Base-by-base conservation (phyloP, 92 coral and sea anemone genomes). In the Palythoa heliodiscus region DNA sequence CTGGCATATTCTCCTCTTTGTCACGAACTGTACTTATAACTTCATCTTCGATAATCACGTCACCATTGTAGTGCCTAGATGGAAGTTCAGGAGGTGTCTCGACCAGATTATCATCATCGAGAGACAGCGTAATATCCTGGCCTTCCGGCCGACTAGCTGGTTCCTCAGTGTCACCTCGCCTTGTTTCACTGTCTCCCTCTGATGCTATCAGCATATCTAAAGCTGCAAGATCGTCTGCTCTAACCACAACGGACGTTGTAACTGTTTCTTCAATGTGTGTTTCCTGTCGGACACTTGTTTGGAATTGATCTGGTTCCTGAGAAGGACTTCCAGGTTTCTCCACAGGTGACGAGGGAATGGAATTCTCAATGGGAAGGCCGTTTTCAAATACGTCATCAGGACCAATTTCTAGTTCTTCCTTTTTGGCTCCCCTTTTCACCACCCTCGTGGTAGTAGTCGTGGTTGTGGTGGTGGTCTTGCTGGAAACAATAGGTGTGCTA, bases 241-340 rank as follows among this genome's bases (percentile, higher is more conserved):
- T 80, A 13, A 80, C 84, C 4, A 80, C 60, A 11, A 80, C 74
- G 2, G 84, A 80, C 9, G 84, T 80, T 80, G 84, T 80, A n/a
- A 80, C 72, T 5, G 74, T 80, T 80, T 80, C 84, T 66, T 80
- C 84, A 1, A 50, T 43, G 63, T 80, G 73, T 3, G 58, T 67
- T 66, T 80, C 84, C 40, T 80, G 74, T 24, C 63, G 60, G 24
- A 66, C 74, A 47, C 14, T 80, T 0, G 74, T 66, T 66, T 80
- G 61, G 63, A 64, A 7, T 17, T 80, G 40, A 24, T 64, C 47
- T 3, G 74, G 74, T 22, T 80, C 84, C 9, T 50, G 20, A 16
- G 75, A 48, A 22, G 84, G 60, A 43, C 74, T 47, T 3, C 9
- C 15, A 48, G 84, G 84, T 57, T 75, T 53, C 24, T 80, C 84